phyloP scores from a whole-genome alignment of 2,888 invertebrate genomes.

The Geophilus truncorum region DNA sequence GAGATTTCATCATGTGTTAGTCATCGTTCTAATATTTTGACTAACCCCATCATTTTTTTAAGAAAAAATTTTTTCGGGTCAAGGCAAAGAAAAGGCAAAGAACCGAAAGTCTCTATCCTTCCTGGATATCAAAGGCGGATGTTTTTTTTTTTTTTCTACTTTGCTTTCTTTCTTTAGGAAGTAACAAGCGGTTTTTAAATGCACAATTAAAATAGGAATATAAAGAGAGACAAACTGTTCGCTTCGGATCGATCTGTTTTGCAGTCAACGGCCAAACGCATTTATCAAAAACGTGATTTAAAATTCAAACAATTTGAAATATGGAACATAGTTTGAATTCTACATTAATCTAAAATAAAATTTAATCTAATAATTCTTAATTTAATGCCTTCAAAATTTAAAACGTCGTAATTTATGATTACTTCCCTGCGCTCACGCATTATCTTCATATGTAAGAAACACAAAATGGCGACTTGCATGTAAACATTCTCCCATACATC shows the following conservation, averaged over 20 bases:
- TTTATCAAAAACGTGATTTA: not conserved
- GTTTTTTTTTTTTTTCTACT: not conserved
- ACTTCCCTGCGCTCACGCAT: too few relatives aligned
- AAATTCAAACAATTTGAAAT: not conserved
- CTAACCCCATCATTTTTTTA: not conserved
- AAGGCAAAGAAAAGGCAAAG: not conserved
- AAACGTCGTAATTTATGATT: too few relatives aligned
- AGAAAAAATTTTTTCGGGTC: not conserved
- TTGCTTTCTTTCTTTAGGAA: too few relatives aligned
- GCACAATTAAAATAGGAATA: too few relatives aligned
- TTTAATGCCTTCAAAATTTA: too few relatives aligned
- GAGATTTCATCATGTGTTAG: not conserved
- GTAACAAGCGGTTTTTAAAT: too few relatives aligned
- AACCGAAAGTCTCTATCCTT: not conserved
- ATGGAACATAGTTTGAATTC: not conserved
- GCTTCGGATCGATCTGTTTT: not conserved
- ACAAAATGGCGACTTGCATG: too few relatives aligned
- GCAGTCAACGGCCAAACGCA: not conserved
- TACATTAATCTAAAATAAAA: too few relatives aligned
- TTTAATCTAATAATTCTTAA: too few relatives aligned
- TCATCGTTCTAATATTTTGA: not conserved
- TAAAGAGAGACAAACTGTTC: too few relatives aligned
- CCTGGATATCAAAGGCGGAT: conserved; percentile 17
- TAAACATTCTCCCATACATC: too few relatives aligned
- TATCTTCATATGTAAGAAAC: too few relatives aligned